Evolutionary conservation across 2,113 vertebrate species (phyloP).

Genomic region (Phyllopteryx taeniolatus): DNA sequence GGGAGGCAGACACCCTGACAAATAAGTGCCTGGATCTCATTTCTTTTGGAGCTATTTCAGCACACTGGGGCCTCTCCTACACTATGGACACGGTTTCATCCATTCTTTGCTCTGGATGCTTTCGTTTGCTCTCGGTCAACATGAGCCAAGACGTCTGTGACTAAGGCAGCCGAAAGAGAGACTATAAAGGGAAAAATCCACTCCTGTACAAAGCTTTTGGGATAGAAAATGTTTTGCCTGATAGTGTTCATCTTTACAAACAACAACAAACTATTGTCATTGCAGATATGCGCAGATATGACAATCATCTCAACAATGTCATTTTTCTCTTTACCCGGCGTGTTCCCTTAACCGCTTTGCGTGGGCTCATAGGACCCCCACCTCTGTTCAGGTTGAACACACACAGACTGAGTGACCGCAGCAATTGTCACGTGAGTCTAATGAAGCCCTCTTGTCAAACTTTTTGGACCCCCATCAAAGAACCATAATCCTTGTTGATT

Average conservation of each 20-base stretch:
- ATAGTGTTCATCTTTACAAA: neutral
- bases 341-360: neutral
- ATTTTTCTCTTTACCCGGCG: neutral
- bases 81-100: slow-evolving; percentile 52
- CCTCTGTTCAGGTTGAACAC: slow-evolving; percentile 23
- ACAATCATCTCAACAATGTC: neutral
- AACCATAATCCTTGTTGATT: slow-evolving; percentile 91
- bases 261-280: neutral
- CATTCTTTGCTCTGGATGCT: slow-evolving; percentile 54
- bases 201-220: neutral
- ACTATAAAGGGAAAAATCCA: neutral
- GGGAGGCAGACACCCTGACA: slow-evolving; percentile 74
- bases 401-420: slow-evolving; percentile 60
- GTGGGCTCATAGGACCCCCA: neutral
- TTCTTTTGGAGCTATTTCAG: slow-evolving; percentile 72
- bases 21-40: slow-evolving; percentile 77
- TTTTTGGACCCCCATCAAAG: slow-evolving; percentile 21
- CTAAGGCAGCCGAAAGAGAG: slow-evolving; percentile 1
- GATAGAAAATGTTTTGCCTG: neutral
- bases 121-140: slow-evolving; percentile 59
- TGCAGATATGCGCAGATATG: neutral
- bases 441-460: slow-evolving; percentile 42
- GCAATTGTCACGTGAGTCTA: slow-evolving; percentile 84
- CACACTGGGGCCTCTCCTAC: slow-evolving; percentile 65
- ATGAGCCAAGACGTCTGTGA: slow-evolving; percentile 19